Evolutionary conservation across 2,888 invertebrate genomes (phyloP), one percentile per base, ranked within the genome.

Genomic region (Nomada ferruginata): DNA sequence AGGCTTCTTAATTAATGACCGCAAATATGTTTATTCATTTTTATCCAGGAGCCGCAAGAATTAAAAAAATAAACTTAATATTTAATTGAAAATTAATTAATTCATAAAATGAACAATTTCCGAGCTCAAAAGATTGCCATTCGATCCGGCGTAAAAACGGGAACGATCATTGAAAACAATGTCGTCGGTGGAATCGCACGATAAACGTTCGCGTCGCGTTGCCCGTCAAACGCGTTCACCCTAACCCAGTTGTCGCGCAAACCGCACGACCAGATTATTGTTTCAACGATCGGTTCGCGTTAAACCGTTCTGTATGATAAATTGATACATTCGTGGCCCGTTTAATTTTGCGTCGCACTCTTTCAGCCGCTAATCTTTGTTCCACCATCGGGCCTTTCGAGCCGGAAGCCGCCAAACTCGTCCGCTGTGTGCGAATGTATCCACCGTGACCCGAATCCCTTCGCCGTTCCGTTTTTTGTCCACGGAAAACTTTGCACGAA

Each of bases 251-350:
- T 64, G 55, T 65, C 44, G 61, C 50, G 36, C 70, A 71, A 71
- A 20, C 70, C 50, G 13, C 23, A 15, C 23, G 29, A 13, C 18
- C 36, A 29, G 44, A 73, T 73, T 63, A 73, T 73, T 64, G 65
- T 57, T 64, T 64, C 55, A 4, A 29, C 55, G 20, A 55, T 64
- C 44, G 44, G 15, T 3, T 26, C 71, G 23, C 23, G 63, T 18
- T 47, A 70, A 59, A 59, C 26, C 15, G 50, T 55, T 64, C 26
- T 20, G 15, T 44, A 57, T 44, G 50, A 68, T 63, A 55, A 76
- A 79, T 76, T 55, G 75, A 52, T 52, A 26, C n/a, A 18, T 57
- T 23, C 52, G 64, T 50, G 50, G 42, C 11, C 57, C 59, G 50
- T 50, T 70, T 57, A 69, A 57, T 53, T 55, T 18, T 36, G 13